Base-by-base conservation (phyloP, 2,888 invertebrate species). In the Mesorhabditis spiculigera region DNA sequence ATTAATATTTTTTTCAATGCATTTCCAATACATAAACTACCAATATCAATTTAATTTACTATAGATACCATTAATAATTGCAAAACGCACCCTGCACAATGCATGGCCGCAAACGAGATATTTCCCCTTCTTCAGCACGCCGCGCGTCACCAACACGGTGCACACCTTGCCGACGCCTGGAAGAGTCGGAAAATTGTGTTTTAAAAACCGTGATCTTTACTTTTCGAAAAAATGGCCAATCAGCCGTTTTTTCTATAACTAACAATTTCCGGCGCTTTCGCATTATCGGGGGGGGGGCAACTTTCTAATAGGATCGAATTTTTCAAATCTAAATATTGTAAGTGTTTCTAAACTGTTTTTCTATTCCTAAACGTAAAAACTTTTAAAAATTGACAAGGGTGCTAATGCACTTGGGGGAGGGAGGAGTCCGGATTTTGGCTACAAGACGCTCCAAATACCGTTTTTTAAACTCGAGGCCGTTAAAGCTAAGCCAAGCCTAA, bases 61-160 rank as follows among this genome's bases (percentile, higher is more conserved):
- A 10, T n/a, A n/a, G n/a, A n/a, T 58, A 89, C 91, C 28, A 28
- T 28, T 28, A 28, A 28, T 28, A 28, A 28, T 28, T 28, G 28
- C 8, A 50, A 50, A 50, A 13, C 58, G 89, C 92, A 94, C 3
- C 91, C 93, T 68, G 68, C 77, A 76, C 91, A 92, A 93, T 0
- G 92, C 91, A 5, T 89, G 87, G 0, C 94, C 96, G 43, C 94
- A 93, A 0, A 97, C 92, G 68, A 93, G 87, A 50, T 13, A 50
- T n/a, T 10, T n/a, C 58, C 58, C 93, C 84, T 90, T 91, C 67
- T 91, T 90, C 68, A 96, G 86, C 0, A 92, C 93, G 3, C 95
- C 95, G 73, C 93, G 89, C 80, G 93, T 92, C 1, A 96, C 91
- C 66, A 95, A 88, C 50, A 92, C 90, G 2, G 94, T 94, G 4